phyloP scores from a whole-genome alignment of 2,888 invertebrate genomes.

The Leptogaster cylindrica region DNA sequence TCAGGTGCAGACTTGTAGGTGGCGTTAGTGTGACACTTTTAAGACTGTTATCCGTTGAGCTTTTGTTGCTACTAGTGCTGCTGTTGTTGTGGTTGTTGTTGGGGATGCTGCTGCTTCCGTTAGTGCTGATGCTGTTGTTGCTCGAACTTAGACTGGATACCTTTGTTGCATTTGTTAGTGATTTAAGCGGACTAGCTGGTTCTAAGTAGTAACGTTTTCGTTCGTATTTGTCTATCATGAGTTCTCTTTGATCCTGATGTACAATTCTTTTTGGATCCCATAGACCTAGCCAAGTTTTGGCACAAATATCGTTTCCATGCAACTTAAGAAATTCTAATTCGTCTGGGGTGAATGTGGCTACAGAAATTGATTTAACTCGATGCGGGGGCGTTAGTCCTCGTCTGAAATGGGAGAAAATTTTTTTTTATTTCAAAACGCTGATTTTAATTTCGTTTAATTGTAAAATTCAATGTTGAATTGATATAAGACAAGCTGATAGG shows the following conservation, averaged over 20 bases:
- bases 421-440: too few species aligned
- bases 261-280: slow-evolving; percentile 84
- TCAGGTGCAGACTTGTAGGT: slow-evolving; percentile 57
- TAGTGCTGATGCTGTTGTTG: slow-evolving; percentile 35
- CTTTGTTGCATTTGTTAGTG: slow-evolving; percentile 58
- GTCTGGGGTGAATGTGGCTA: slow-evolving; percentile 95
- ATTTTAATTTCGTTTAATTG: too few species aligned
- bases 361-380: slow-evolving; percentile 97
- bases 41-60: slow-evolving; percentile 52
- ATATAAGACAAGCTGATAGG: too few species aligned
- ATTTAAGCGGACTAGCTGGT: slow-evolving; percentile 62
- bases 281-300: slow-evolving; percentile 90
- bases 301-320: slow-evolving; percentile 93
- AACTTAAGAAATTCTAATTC: slow-evolving; percentile 90
- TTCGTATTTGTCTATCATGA: slow-evolving; percentile 95
- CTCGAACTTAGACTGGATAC: slow-evolving; percentile 51
- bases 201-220: slow-evolving; percentile 72
- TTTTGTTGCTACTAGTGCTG: slow-evolving; percentile 45
- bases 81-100: slow-evolving; percentile 44
- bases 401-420: slow-evolving; percentile 71
- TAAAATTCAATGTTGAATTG: too few species aligned
- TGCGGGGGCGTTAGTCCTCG: slow-evolving; percentile 97
- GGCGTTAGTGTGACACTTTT: slow-evolving; percentile 59
- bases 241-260: slow-evolving; percentile 89
- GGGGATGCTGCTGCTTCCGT: slow-evolving; percentile 42